These are phyloP conservation scores for Erythrocercus mccallii DNA, from an alignment of 2,113 vertebrate species.

Conservation along the genomic window DNA sequence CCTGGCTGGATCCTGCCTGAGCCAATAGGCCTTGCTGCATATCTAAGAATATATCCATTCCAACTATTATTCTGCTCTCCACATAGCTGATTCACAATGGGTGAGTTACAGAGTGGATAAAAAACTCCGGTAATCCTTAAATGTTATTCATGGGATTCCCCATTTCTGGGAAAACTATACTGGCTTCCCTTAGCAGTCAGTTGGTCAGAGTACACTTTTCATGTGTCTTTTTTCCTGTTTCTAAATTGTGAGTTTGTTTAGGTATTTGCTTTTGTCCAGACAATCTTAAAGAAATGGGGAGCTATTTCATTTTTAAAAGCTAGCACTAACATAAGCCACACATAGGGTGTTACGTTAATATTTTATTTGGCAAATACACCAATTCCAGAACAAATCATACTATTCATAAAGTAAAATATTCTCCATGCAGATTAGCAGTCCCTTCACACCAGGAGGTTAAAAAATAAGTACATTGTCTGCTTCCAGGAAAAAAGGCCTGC, in stretches of 20 bases:
- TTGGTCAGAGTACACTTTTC: background rate
- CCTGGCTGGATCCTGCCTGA: background rate
- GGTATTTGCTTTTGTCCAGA: background rate
- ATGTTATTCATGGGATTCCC: background rate
- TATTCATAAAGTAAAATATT: background rate
- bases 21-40: background rate
- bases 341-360: background rate
- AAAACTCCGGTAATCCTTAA: background rate
- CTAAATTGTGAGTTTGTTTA: background rate
- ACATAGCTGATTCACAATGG: background rate
- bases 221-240: background rate
- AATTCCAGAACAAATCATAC: background rate
- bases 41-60: background rate
- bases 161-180: background rate
- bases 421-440: background rate
- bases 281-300: background rate
- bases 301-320: background rate
- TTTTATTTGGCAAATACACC: conserved; percentile 8
- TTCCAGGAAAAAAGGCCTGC: background rate
- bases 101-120: background rate
- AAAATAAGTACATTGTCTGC: background rate
- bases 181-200: background rate
- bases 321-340: background rate
- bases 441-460: background rate
- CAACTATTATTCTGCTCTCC: background rate